These are phyloP conservation scores for Fistularia tabacaria DNA, from an alignment of 2,797 vertebrate species.

Conservation along the genomic window DNA sequence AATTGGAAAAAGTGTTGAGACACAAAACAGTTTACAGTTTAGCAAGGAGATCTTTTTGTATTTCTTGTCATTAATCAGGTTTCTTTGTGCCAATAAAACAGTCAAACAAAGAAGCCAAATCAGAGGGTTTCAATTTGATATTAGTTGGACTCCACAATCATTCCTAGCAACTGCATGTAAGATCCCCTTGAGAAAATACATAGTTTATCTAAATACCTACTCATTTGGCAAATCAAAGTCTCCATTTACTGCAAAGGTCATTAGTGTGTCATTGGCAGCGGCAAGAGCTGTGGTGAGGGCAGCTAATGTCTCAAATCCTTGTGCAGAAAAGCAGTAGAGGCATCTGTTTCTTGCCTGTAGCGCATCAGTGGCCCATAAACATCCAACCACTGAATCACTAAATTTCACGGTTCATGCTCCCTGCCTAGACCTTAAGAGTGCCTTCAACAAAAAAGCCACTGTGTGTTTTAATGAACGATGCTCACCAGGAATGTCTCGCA, in stretches of 20 bases:
- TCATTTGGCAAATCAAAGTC: conserved; percentile 11
- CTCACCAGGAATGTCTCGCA: not conserved
- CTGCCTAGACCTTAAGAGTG: conserved; percentile 41
- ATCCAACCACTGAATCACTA: conserved; percentile 29
- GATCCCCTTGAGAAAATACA: not conserved
- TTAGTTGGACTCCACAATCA: not conserved
- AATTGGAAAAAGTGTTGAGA: too few species aligned
- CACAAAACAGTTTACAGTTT: too few species aligned
- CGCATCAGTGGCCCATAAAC: conserved; percentile 30
- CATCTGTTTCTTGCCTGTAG: conserved; percentile 31
- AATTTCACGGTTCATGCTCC: conserved; percentile 32
- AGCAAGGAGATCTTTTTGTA: too few species aligned
- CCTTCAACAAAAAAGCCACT: conserved; percentile 25
- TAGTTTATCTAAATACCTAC: conserved; percentile 1
- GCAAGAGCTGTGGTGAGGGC: conserved; percentile 12
- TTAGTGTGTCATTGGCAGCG: conserved; percentile 23
- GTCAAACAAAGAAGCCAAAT: too few species aligned
- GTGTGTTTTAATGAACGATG: conserved; percentile 47
- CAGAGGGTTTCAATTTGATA: too few species aligned
- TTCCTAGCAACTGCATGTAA: not conserved
- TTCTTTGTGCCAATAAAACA: too few species aligned
- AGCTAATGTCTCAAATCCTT: conserved; percentile 17
- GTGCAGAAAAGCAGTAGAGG: conserved; percentile 15
- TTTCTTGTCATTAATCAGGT: too few species aligned
- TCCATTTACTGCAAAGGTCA: conserved; percentile 12